Evolutionary conservation across 1,140 invertebrate species (phyloP), one percentile per base, ranked within the genome.

Genomic region (Venturia canescens): DNA sequence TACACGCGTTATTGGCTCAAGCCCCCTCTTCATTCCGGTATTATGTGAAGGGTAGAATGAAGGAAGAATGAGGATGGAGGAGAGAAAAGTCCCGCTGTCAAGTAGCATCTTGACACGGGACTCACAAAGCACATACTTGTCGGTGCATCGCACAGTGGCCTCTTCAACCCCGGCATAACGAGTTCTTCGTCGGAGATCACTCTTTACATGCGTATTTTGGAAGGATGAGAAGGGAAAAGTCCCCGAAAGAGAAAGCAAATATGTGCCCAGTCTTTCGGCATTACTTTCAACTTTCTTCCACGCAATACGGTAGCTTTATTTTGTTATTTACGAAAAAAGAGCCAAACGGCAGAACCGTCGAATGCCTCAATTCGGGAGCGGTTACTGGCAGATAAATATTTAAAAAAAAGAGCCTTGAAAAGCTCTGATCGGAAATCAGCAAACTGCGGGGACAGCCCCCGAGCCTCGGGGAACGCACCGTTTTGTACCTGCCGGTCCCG

Each of bases 31-130:
- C 50, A 26, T 79, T 57, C 70, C 70, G 50, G 53, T 13, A 13
- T 16, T 77, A 38, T 29, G 7, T 44, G 11, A 44, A 79, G 34
- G 21, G 34, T 29, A 38, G 70, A 44, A 31, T 27, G 34, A 44
- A 3, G 11, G 38, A 4, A 9, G 13, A 44, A 44, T n/a, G n/a
- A n/a, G n/a, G 29, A 48, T 57, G 31, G 63, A 50, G 38, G 21
- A 50, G 44, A 44, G 63, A 69, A 27, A 34, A 31, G 53, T 31
- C 31, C 70, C 71, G 38, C 84, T 86, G 88, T 89, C 87, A 89
- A 90, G 87, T 88, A 89, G 84, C 84, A 89, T 89, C 88, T 89
- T 89, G 88, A 90, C 88, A 87, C 85, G 84, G 85, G 77, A 71
- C 84, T 83, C 84, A 89, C 88, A 89, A 90, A 79, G 63, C 60